Percentiles rank a stretch among this genome's conserved stretches.
Evolutionary conservation across 2,888 invertebrate genomes (phyloP).

Genomic region (Lagria hirta): DNA sequence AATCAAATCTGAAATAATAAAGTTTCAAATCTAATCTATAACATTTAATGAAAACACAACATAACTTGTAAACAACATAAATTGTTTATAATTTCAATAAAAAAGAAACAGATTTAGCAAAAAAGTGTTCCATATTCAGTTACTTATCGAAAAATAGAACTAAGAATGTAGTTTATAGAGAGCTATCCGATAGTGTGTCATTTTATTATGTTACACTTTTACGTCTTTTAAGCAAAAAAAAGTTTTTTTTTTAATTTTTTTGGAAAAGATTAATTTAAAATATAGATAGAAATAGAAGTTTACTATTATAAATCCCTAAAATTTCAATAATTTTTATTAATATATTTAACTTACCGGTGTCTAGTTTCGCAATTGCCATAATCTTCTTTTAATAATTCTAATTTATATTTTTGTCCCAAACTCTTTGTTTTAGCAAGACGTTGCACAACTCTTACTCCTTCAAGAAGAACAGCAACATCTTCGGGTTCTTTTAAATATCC

Average conservation of each 20-base stretch:
- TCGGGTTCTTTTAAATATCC: constrained; percentile 72
- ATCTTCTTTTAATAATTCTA: constrained; percentile 55
- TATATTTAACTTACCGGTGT: constrained; percentile 37
- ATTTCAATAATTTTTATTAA: constrained; percentile 4
- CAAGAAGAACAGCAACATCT: constrained; percentile 65
- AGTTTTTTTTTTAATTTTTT: too few relatives aligned
- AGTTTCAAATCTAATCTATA: background rate
- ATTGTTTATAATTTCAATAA: too few relatives aligned
- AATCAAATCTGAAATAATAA: constrained; percentile 51
- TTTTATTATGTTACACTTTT: too few relatives aligned
- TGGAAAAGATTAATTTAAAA: constrained; percentile 2
- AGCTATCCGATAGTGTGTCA: too few relatives aligned
- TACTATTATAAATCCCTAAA: too few relatives aligned
- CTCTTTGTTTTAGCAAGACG: constrained; percentile 61
- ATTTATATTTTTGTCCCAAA: constrained; percentile 61
- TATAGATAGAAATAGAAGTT: too few relatives aligned
- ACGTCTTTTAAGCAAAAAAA: too few relatives aligned
- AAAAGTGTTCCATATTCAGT: too few relatives aligned
- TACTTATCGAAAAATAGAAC: too few relatives aligned
- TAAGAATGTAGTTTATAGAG: too few relatives aligned
- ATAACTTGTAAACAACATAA: too few relatives aligned
- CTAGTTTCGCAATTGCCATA: constrained; percentile 56
- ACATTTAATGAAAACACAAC: background rate
- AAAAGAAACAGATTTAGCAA: too few relatives aligned
- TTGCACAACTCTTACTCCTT: constrained; percentile 63